A percentile compares a stretch with the other conserved stretches of the same genome.
Conservation (phyloP, 2,888 invertebrate species). For the Xestia xanthographa region DNA sequence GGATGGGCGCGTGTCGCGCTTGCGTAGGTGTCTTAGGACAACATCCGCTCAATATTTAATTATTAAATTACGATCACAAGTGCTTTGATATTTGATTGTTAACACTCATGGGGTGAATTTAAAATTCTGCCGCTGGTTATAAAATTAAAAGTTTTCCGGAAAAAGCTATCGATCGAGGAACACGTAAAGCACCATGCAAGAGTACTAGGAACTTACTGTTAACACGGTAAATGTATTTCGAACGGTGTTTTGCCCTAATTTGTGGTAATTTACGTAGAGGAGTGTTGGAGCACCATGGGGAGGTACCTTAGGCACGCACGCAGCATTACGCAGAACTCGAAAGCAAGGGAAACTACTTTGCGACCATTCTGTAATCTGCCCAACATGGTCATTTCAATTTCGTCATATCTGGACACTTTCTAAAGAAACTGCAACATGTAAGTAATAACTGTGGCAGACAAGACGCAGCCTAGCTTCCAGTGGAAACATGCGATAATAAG, state of each 20-base stretch:
- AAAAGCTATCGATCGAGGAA: slow-evolving; percentile 27
- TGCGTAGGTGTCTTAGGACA: slow-evolving; percentile 69
- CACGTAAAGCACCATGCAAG: slow-evolving; percentile 63
- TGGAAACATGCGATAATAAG: slow-evolving; percentile 90
- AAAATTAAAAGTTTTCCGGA: slow-evolving; percentile 38
- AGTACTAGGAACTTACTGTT: slow-evolving; percentile 66
- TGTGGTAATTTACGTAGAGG: slow-evolving; percentile 74
- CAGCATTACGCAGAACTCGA: slow-evolving; percentile 83
- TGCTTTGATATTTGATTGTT: slow-evolving; percentile 19
- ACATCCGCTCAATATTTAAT: slow-evolving; percentile 66
- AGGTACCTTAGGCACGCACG: slow-evolving; percentile 85
- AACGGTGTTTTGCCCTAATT: slow-evolving; percentile 79
- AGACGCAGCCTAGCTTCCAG: slow-evolving; percentile 85
- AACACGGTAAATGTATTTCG: slow-evolving; percentile 67
- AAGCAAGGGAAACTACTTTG: slow-evolving; percentile 80
- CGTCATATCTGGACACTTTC: slow-evolving; percentile 89
- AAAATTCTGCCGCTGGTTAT: neutral
- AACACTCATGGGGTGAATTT: neutral
- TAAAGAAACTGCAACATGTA: slow-evolving; percentile 86
- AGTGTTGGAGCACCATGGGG: slow-evolving; percentile 71
- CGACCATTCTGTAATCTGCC: slow-evolving; percentile 82
- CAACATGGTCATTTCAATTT: slow-evolving; percentile 85
- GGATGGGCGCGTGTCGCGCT: slow-evolving; percentile 73
- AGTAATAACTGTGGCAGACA: slow-evolving; percentile 81
- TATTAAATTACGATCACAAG: slow-evolving; percentile 26